phyloP scores from a whole-genome alignment of 2,888 invertebrate genomes.

The Cataglyphis altisquamis region DNA sequence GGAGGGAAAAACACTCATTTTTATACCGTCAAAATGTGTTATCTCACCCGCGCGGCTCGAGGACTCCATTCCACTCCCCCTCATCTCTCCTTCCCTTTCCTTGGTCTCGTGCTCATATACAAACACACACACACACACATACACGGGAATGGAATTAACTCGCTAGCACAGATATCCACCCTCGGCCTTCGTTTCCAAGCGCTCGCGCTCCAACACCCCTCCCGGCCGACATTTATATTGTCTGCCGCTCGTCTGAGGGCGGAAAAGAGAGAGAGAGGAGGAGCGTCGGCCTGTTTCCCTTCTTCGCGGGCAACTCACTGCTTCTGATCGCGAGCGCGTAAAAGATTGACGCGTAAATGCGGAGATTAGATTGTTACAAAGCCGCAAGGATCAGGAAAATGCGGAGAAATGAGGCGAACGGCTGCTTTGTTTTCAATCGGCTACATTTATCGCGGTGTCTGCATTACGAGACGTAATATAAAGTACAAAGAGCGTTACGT shows the following conservation, averaged over 20 bases:
- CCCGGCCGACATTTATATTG: slow-evolving; percentile 80
- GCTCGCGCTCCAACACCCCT: slow-evolving; percentile 57
- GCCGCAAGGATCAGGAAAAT: slow-evolving; percentile 2
- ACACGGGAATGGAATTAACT: slow-evolving; percentile 85
- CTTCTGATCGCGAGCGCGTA: slow-evolving; percentile 16
- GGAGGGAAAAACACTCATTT: slow-evolving; percentile 86
- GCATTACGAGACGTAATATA: neutral
- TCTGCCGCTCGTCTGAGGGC: slow-evolving; percentile 77
- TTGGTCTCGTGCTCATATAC: slow-evolving; percentile 38
- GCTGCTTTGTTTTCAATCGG: slow-evolving; percentile 26
- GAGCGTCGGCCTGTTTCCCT: neutral
- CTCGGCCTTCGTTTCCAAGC: slow-evolving; percentile 70
- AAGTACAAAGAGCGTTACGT: slow-evolving; percentile 15
- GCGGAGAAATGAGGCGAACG: slow-evolving; percentile 21
- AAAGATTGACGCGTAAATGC: slow-evolving; percentile 27
- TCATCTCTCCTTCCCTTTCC: slow-evolving; percentile 52
- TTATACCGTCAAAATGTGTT: slow-evolving; percentile 86
- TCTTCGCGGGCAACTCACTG: slow-evolving; percentile 18
- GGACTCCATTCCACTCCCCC: slow-evolving; percentile 67
- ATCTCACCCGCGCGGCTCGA: slow-evolving; percentile 83
- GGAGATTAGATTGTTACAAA: slow-evolving; percentile 26
- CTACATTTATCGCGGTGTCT: slow-evolving; percentile 23
- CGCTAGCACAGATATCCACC: slow-evolving; percentile 82
- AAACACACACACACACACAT: slow-evolving; percentile 45
- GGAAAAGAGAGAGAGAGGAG: slow-evolving; percentile 34